Percentiles rank a stretch among this genome's conserved stretches.
Conservation (phyloP, 1,140 invertebrate genomes). For the Neodiprion lecontei region DNA sequence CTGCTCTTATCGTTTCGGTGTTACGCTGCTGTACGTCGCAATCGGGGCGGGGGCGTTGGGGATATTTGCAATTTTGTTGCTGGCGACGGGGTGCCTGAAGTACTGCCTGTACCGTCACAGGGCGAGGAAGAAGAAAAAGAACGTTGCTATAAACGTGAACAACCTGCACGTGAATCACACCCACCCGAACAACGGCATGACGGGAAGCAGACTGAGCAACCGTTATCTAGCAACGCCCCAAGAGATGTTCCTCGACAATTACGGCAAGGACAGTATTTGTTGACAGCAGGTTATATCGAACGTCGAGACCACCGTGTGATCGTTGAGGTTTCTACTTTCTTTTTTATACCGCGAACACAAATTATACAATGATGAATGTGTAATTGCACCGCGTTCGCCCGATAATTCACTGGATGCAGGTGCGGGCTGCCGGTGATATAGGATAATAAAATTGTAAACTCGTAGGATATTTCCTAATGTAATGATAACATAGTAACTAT, state of each 20-base stretch:
- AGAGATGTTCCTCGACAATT: constrained; percentile 68
- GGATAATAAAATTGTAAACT: too few species aligned
- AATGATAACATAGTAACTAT: too few species aligned
- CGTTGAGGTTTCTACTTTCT: too few species aligned
- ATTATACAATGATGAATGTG: too few species aligned
- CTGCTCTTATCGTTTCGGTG: constrained; percentile 73
- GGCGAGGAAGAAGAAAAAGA: constrained; percentile 69
- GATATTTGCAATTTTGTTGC: constrained; percentile 63
- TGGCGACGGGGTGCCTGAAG: constrained; percentile 70
- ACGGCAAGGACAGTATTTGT: constrained; percentile 76
- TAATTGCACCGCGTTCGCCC: too few species aligned
- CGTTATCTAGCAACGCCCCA: constrained; percentile 61
- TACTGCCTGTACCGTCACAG: constrained; percentile 66
- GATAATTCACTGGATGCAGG: too few species aligned
- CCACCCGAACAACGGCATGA: constrained; percentile 59
- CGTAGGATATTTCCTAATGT: too few species aligned
- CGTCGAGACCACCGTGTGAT: constrained; percentile 71
- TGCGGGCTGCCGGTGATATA: too few species aligned
- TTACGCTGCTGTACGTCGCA: constrained; percentile 71
- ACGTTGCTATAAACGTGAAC: constrained; percentile 63
- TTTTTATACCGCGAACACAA: too few species aligned
- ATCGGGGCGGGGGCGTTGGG: constrained; percentile 66
- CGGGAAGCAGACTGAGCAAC: constrained; percentile 49
- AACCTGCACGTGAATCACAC: constrained; percentile 68
- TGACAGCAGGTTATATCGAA: constrained; percentile 69